Percentiles rank a stretch among this genome's conserved stretches.
phyloP scores from a whole-genome alignment of 2,113 vertebrate species.

The Abramis brama region DNA sequence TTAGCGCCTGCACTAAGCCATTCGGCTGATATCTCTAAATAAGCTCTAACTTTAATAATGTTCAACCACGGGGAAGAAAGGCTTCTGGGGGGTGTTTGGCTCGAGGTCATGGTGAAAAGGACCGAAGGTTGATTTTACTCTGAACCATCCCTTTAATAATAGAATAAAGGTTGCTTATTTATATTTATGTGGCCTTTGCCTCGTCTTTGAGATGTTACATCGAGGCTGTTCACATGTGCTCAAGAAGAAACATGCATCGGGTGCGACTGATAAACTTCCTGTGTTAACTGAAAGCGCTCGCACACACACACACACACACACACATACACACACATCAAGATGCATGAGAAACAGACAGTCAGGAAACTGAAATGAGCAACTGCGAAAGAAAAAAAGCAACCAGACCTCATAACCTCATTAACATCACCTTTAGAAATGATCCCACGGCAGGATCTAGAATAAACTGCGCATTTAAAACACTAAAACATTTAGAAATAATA shows the following conservation, averaged over 20 bases:
- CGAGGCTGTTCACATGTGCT: conserved; percentile 17
- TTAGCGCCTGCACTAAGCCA: too few species aligned
- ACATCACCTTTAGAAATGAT: neutral
- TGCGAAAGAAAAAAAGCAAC: neutral
- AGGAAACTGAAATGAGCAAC: conserved; percentile 49
- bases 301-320: neutral
- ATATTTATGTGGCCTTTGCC: neutral
- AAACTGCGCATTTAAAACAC: too few species aligned
- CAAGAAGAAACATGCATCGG: conserved; percentile 35
- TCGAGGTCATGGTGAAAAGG: too few species aligned
- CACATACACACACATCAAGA: conserved; percentile 17
- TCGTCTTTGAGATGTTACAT: conserved; percentile 28
- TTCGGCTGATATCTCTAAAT: too few species aligned
- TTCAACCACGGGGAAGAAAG: too few species aligned
- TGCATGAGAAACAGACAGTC: conserved; percentile 23
- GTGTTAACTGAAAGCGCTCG: conserved; percentile 62
- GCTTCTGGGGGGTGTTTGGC: too few species aligned
- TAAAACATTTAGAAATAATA: too few species aligned
- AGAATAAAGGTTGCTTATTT: neutral
- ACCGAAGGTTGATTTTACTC: too few species aligned
- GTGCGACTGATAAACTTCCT: conserved; percentile 65
- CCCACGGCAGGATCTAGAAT: too few species aligned
- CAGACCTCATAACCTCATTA: neutral
- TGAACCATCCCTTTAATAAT: too few species aligned
- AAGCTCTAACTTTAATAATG: too few species aligned